Evolutionary conservation across 2,113 vertebrate genomes (phyloP), one percentile per base, ranked within the genome.

Genomic region (Pogona vitticeps): DNA sequence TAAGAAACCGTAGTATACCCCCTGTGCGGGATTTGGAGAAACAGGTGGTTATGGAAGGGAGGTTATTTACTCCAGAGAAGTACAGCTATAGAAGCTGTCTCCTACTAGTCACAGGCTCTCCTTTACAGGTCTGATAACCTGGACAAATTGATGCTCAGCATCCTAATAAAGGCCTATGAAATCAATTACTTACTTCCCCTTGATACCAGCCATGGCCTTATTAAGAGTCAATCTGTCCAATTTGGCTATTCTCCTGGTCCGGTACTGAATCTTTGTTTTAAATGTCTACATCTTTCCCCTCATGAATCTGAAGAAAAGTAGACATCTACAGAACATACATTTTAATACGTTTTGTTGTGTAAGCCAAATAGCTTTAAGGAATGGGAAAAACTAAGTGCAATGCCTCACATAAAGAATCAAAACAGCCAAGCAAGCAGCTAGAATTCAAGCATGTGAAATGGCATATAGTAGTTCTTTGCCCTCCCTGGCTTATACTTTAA

Each of bases 181-280:
- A 28, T 83, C 0, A 0, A 68, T 3, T 8, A 0, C 36, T 88
- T 72, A 68, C 42, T 88, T 67, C 85, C 40, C 84, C 63, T 75
- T 42, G 70, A 88, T 10, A 83, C 68, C 20, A 18, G 0, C 76
- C 77, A 77, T 63, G 67, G 28, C 80, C 13, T 0, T 1, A 0
- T 1, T 18, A 68, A 38, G 26, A 7, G 70, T 21, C 13, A 38
- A 18, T n/a, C 61, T 4, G 63, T 81, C 81, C 7, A 77, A 58
- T 67, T 31, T 1, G 36, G 38, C 85, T 76, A 91, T 58, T 73
- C 71, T 10, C 56, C 88, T 88, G 90, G 23, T 81, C 75, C 56
- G 18, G 17, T 33, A 46, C 7, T 67, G 31, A 9, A 63, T 21
- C 61, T 84, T 65, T 84, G 7, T 33, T 82, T 76, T 46, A 84